These are phyloP conservation scores for Troilus luridus DNA, from an alignment of 2,888 invertebrate species.

Conservation along the genomic window DNA sequence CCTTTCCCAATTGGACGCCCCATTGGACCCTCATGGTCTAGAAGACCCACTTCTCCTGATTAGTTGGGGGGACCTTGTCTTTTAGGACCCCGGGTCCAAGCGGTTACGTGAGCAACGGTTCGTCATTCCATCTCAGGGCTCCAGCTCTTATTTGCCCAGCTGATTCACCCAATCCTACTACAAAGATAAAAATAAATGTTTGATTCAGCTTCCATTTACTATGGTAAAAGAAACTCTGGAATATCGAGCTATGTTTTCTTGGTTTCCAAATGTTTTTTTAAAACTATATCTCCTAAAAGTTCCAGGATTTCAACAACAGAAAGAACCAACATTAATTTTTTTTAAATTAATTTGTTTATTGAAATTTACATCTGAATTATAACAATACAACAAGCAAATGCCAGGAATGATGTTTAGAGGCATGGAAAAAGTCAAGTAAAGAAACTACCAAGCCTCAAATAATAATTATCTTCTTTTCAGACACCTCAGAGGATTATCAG, in stretches of 20 bases:
- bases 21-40: not conserved
- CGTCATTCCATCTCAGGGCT: not conserved
- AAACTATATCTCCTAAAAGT: too few relatives aligned
- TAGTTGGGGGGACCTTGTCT: not conserved
- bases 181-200: not conserved
- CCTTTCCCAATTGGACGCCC: not conserved
- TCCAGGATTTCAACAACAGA: too few relatives aligned
- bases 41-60: conserved; percentile 13
- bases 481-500: too few relatives aligned
- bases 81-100: not conserved
- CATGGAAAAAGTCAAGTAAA: too few relatives aligned
- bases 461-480: too few relatives aligned
- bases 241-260: not conserved
- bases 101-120: not conserved
- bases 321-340: too few relatives aligned
- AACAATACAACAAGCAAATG: too few relatives aligned
- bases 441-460: too few relatives aligned
- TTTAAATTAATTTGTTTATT: too few relatives aligned
- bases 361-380: too few relatives aligned
- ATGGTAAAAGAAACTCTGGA: not conserved
- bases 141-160: not conserved
- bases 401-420: too few relatives aligned
- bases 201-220: not conserved
- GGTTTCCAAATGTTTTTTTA: not conserved
- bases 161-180: not conserved